Evolutionary conservation across 2,888 invertebrate genomes (phyloP), one percentile per base, ranked within the genome.

Genomic region (Lamellibrachia satsuma): DNA sequence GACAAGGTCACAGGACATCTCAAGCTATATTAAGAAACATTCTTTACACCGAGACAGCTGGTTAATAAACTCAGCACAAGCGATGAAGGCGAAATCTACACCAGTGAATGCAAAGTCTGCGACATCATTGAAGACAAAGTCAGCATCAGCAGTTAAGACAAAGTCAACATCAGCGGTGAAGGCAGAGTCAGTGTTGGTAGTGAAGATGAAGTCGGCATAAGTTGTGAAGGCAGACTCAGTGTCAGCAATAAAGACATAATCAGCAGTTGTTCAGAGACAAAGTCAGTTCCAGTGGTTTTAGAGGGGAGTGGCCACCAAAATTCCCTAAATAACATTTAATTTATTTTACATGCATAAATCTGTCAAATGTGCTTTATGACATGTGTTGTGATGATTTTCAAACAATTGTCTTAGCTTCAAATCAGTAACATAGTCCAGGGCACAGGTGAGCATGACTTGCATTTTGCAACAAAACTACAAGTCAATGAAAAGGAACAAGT

Each of bases 1-100:
- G 75, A 75, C 75, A 75, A 75, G 75, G 75, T 75, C 75, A 75
- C 75, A 15, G 75, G 75, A 75, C 75, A 75, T 75, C 75, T 75
- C 2, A 75, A 75, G 75, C 22, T 75, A 75, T 75, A 75, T n/a
- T 75, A 75, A n/a, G 75, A 75, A 75, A 75, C 75, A 75, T 22
- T 39, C 39, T 39, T 39, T 60, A 60, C 60, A 60, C 60, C 39
- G 1, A 15, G 60, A 22, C 6, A 1, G 15, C 75, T 75, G 75
- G 22, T 75, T 75, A 75, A n/a, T n/a, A 75, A 15, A 22, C 75
- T 22, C 75, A 15, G 75, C 15, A 22, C n/a, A 2, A 22, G 39
- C 15, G 57, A 6, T 57, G 57, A 15, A 57, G 2, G 75, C 75
- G n/a, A 75, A 4, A 2, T 75, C n/a, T 75, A 22, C 75, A 22